Base-by-base conservation (phyloP, 2,888 invertebrate species). In the Crocallis elinguaria region DNA sequence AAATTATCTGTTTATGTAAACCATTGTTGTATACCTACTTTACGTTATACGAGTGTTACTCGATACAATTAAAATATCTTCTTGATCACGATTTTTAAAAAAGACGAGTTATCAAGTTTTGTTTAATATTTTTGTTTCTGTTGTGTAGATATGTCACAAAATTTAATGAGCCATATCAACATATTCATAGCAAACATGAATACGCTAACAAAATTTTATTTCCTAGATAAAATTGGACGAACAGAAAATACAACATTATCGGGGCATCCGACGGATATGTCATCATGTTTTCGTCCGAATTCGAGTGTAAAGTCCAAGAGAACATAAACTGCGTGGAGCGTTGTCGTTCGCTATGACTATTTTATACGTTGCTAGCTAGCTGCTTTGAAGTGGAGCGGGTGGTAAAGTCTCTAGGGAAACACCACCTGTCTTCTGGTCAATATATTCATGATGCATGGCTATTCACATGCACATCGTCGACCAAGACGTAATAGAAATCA, bases 351-450 rank as follows among this genome's bases (percentile, higher is more conserved):
- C 58, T 29, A 48, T 64, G 59, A 57, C 56, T 66, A 66, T 67
- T 68, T 67, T 57, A 71, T 63, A 57, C 41, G 35, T 8, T 45
- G 37, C 23, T 21, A 37, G 36, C 45, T 48, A 37, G 36, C 45
- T 48, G 37, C n/a, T 19, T 27, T 68, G 67, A 69, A 68, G 70
- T 60, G 63, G 54, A 57, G 51, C 60, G 49, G 43, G 30, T 53
- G 58, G 57, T 37, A 56, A 46, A 46, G 16, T 44, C 83, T 60
- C 83, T 23, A 57, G 83, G 74, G 84, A 84, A 77, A 63, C 46
- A 45, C 51, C 83, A 79, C 61, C 73, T 79, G 80, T 49, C 66
- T 55, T 23, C 51, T 60, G 56, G 60, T 69, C 71, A 62, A 73
- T 75, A 65, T 60, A 57, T 55, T 55, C 57, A 49, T 44, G 35